phyloP scores from a whole-genome alignment of 2,888 invertebrate species.

The Thysanoteuthis rhombus region DNA sequence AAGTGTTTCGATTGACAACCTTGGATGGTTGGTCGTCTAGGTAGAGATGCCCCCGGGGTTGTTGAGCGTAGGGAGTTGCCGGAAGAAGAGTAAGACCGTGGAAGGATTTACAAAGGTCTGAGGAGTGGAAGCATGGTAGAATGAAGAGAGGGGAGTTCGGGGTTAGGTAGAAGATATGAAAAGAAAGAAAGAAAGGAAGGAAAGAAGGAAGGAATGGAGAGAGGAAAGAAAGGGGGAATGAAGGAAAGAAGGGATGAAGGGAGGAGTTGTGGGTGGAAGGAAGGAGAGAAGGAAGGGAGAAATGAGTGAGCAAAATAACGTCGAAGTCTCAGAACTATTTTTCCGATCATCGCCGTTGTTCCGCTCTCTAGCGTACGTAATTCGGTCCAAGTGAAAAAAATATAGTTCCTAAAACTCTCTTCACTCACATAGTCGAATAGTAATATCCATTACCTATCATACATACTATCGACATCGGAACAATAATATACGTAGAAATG shows the following conservation, averaged over 20 bases:
- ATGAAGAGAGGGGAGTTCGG: neutral
- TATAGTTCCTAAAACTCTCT: too few species aligned
- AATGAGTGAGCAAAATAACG: neutral
- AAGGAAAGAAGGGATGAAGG: neutral
- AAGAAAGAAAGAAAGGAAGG: neutral
- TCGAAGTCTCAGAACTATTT: neutral
- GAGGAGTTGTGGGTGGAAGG: accelerated
- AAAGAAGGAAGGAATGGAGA: neutral
- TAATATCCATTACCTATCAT: too few species aligned
- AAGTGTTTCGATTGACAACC: neutral
- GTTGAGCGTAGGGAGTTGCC: neutral
- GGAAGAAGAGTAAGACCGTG: neutral
- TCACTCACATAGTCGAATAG: too few species aligned
- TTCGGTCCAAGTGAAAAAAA: too few species aligned
- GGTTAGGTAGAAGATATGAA: too few species aligned
- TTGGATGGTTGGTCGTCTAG: neutral
- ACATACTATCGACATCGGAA: too few species aligned
- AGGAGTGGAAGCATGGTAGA: neutral
- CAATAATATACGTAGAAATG: too few species aligned
- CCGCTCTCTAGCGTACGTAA: too few species aligned
- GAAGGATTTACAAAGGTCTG: neutral
- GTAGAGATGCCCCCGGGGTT: neutral
- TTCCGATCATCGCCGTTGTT: too few species aligned
- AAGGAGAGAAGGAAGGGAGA: neutral
- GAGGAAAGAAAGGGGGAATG: neutral